Evolutionary conservation across 2,113 vertebrate species (phyloP), one percentile per base, ranked within the genome.

Genomic region (Petroica traversi): DNA sequence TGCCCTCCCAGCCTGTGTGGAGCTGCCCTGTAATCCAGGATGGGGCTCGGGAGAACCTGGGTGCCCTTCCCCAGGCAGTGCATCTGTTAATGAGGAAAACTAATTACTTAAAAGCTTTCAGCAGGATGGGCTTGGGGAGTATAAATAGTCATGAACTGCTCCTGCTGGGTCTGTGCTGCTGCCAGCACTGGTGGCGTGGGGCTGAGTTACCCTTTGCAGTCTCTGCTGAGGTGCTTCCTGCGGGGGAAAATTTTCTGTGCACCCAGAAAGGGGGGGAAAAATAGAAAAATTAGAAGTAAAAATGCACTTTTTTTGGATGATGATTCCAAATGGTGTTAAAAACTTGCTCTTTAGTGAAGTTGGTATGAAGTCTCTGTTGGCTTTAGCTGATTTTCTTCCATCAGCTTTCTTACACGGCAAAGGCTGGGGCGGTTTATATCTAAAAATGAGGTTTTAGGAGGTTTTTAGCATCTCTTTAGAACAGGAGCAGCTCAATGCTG

Each of bases 101-200:
- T 90, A 89, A 97, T 96, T 92, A 96, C 64, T 38, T 93, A 86
- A 93, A 92, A 96, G 94, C 92, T 88, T 77, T 69, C 73, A 38
- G 51, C 10, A 15, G 68, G n/a, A 46, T 52, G 72, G 59, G 41
- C 14, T 17, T 71, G 88, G 63, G 83, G 7, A 19, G 76, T 89
- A 72, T 95, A 77, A 94, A 96, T 93, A 94, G 79, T 92, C 85
- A 88, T 95, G 90, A 88, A 38, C 13, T 16, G 29, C 7, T 45
- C 29, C 29, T 49, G 73, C 8, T 34, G 46, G 4, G 52, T 5
- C 26, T 11, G 55, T 66, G 74, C 81, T 69, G 77, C 22, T 79
- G 79, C 61, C 62, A 76, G 59, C 25, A 8, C 5, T 3, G 12
- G 11, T 14, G 40, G 57, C 0, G 2, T 45, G 69, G 34, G 6